phyloP scores from a whole-genome alignment of 2,888 invertebrate genomes.

The Nowickia ferox region DNA sequence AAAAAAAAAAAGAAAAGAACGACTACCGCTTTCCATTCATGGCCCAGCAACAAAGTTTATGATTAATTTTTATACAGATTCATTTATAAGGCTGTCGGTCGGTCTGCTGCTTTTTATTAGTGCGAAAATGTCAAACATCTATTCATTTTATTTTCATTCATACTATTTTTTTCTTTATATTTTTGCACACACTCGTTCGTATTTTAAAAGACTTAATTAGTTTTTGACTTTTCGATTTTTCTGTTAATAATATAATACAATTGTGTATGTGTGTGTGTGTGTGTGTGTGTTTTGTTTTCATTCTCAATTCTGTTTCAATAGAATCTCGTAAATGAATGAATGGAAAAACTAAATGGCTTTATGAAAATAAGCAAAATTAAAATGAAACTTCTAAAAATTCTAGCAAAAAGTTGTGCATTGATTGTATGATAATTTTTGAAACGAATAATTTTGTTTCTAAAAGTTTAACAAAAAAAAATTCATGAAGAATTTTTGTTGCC shows the following conservation, averaged over 20 bases:
- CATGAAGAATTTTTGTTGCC: not conserved
- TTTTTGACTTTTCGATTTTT: slow-evolving; percentile 67
- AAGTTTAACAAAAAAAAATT: not conserved
- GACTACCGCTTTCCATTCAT: slow-evolving; percentile 42
- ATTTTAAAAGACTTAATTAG: slow-evolving; percentile 65
- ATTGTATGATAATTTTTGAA: not conserved
- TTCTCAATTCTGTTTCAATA: slow-evolving; percentile 49
- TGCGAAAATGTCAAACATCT: slow-evolving; percentile 36
- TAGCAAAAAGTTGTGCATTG: not conserved
- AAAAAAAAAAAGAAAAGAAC: slow-evolving; percentile 13
- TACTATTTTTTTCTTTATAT: slow-evolving; percentile 9
- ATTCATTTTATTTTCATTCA: slow-evolving; percentile 50
- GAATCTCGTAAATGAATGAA: slow-evolving; percentile 29
- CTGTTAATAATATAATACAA: slow-evolving; percentile 37
- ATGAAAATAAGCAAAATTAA: slow-evolving; percentile 8
- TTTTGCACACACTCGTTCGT: slow-evolving; percentile 11
- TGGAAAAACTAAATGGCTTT: slow-evolving; percentile 12
- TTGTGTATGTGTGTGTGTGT: not conserved
- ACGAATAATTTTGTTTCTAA: not conserved
- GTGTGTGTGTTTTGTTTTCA: not conserved
- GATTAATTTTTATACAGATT: slow-evolving; percentile 43
- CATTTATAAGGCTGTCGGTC: slow-evolving; percentile 10
- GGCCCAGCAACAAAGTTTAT: slow-evolving; percentile 21
- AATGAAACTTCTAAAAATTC: slow-evolving; percentile 5
- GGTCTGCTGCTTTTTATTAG: slow-evolving; percentile 35